Base-by-base conservation (phyloP, 2,797 vertebrate species). In the Pygocentrus nattereri region DNA sequence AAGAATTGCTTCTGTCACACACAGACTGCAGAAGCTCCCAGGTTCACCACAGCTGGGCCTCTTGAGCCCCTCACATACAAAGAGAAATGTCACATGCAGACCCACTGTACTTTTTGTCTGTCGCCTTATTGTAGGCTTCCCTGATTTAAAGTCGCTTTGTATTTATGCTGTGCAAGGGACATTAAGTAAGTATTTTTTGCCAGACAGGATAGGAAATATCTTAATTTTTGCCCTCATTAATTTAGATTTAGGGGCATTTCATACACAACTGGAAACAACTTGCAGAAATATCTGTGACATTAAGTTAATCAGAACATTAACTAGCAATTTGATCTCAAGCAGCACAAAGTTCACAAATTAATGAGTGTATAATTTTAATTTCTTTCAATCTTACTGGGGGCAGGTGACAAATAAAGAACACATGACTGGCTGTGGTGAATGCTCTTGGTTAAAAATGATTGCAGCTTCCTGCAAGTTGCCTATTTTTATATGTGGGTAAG, bases 21-120 rank as follows among this genome's bases (percentile, higher is more conserved):
- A 84, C 93, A 95, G 91, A 87, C 88, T 71, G 67, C 74, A 27
- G 68, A 87, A 38, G 27, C 85, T 79, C 31, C 79, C 83, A 12
- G 50, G 61, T 62, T 87, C 85, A 82, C 79, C 87, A 73, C 1
- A 79, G 89, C 84, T 85, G 83, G 76, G 82, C 78, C 85, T 76
- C 59, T 78, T 85, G 1, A 81, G 86, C 75, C 86, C 82, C 81
- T 81, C 38, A 80, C 30, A 47, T 75, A 91, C 83, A 90, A 83
- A 87, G 89, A 89, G 77, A 94, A 86, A 93, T 92, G 93, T 79
- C 93, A 93, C 84, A 89, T 52, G 84, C 93, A 95, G 92, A 85
- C 88, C 38, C 27, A 80, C 19, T 67, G 78, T 59, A 47, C 47
- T 62, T 68, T 44, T 12, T 47, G 30, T n/a, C 52, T n/a, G 5